Evolutionary conservation across 2,888 invertebrate species (phyloP).

Genomic region (Andrena marginata): DNA sequence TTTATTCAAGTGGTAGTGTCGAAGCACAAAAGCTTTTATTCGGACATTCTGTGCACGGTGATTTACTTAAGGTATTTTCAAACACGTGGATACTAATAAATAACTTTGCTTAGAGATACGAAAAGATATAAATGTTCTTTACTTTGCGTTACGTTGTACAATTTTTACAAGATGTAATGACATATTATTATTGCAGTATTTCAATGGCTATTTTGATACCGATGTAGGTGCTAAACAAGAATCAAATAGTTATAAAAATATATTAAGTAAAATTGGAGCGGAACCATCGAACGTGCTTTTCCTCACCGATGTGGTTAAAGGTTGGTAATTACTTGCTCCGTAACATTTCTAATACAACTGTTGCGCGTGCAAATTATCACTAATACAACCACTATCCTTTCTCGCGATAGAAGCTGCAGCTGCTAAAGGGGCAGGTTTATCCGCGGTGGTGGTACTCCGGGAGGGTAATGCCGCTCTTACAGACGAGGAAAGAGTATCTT

Average conservation of each 20-base stretch:
- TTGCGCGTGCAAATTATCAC: neutral
- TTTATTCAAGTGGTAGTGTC: conserved; percentile 97
- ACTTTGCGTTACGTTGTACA: neutral
- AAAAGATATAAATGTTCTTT: neutral
- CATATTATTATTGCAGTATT: conserved; percentile 83
- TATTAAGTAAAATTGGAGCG: conserved; percentile 89
- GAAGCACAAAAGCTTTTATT: conserved; percentile 96
- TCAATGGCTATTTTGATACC: conserved; percentile 95
- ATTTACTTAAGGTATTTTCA: conserved; percentile 88
- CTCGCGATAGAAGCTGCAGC: conserved; percentile 91
- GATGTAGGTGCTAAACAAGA: conserved; percentile 93
- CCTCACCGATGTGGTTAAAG: conserved; percentile 93
- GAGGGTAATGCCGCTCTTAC: conserved; percentile 92
- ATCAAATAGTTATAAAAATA: conserved; percentile 91
- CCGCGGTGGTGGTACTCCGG: conserved; percentile 90
- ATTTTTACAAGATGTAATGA: conserved; percentile 19
- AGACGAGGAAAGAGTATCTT: conserved; percentile 87
- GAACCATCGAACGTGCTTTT: conserved; percentile 91
- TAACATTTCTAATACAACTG: neutral
- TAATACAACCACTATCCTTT: neutral
- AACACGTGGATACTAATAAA: neutral
- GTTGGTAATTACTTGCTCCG: conserved; percentile 84
- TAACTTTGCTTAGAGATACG: neutral
- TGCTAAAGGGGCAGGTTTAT: conserved; percentile 91
- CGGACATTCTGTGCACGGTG: conserved; percentile 90